A percentile compares a stretch with the other conserved stretches of the same genome.
These are phyloP conservation scores for Trissolcus japonicus DNA, from an alignment of 2,888 invertebrate species.

Conservation along the genomic window DNA sequence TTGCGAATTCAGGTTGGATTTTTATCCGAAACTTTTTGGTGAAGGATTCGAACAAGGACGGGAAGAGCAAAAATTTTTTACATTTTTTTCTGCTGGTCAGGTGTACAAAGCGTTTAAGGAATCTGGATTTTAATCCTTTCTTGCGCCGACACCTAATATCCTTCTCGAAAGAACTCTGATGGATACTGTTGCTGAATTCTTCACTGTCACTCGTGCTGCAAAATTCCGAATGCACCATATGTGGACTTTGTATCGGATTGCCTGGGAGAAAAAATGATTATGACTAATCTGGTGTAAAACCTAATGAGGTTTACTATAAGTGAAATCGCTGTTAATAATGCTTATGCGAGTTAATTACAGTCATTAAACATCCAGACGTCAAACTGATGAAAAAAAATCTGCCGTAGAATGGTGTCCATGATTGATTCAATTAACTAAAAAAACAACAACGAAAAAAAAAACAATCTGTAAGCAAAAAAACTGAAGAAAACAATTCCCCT, in stretches of 20 bases:
- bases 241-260: constrained; percentile 35
- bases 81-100: constrained; percentile 19
- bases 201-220: constrained; percentile 53
- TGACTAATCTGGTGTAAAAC: constrained; percentile 52
- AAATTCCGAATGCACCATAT: constrained; percentile 51
- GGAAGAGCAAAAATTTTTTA: too few species aligned
- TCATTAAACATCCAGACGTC: constrained; percentile 19
- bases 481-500: background rate
- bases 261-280: constrained; percentile 40
- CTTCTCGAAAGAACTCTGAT: constrained; percentile 44
- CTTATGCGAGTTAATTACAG: constrained; percentile 24
- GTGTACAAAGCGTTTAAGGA: constrained; percentile 33
- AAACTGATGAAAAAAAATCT: background rate
- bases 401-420: background rate
- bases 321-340: constrained; percentile 53
- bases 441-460: background rate
- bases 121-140: constrained; percentile 50
- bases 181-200: constrained; percentile 55
- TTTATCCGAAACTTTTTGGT: too few species aligned
- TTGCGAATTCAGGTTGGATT: too few species aligned
- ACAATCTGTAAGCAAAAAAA: too few species aligned
- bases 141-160: constrained; percentile 49
- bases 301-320: constrained; percentile 45
- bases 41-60: too few species aligned
- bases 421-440: background rate